Base-by-base conservation (phyloP, 2,888 invertebrate genomes). In the Ophion ventricosus region DNA sequence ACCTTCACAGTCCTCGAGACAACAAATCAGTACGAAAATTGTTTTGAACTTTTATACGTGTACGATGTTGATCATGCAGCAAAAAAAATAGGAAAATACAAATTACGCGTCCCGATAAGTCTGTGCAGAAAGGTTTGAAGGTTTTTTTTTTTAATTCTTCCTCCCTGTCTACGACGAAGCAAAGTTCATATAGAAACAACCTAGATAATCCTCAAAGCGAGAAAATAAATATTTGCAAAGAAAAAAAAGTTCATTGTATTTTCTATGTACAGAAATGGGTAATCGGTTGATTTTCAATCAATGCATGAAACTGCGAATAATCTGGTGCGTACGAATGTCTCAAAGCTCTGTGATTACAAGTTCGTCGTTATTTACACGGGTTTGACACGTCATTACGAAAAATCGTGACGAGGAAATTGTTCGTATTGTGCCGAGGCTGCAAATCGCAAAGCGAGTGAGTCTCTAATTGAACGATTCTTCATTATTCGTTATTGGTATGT, bases 21-120 rank as follows among this genome's bases (percentile, higher is more conserved):
- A 74, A 70, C 75, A 20, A 78, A 43, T 66, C 72, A 23, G 69
- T 80, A 57, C 80, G 54, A 77, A 77, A 69, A 74, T 80, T 80
- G 35, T 80, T 84, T 80, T 61, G 40, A 84, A 84, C 80, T 84
- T 84, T 84, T 84, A 69, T 84, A 84, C 83, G 61, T 84, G 67
- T 80, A 77, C 80, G 77, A 84, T 84, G 77, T 77, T 80, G 72
- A 77, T 69, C 29, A 63, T 80, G 66, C 72, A 80, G 76, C 57
- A 61, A 10, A n/a, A 29, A 10, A 59, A 59, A 23, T 8, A 17
- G 17, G n/a, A 77, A 80, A 84, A 84, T 80, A 84, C 67, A 80
- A 25, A 80, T 25, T 59, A 75, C 43, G 80, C 73, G 77, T 77
- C 66, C 67, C 67, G 56, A 56, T 63, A 80, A 43, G 25, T 83